Evolutionary conservation across 64 coral and sea anemone genomes (phyloP).

Genomic region (Montipora capricornis): DNA sequence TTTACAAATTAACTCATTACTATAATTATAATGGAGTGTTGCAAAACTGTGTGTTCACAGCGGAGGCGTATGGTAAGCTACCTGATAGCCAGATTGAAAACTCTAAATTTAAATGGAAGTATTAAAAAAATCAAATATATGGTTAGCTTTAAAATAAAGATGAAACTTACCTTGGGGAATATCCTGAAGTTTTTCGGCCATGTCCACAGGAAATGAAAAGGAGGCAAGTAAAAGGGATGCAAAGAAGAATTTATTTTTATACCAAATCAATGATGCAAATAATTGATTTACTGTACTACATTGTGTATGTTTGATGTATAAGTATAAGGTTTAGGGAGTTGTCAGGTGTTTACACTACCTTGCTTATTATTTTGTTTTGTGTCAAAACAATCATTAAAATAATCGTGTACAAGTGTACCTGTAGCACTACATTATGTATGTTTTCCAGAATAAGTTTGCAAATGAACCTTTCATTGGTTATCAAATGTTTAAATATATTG

Average conservation of each 20-base stretch:
- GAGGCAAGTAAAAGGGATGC: neutral
- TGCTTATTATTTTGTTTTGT: slow-evolving; percentile 2
- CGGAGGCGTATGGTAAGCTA: neutral
- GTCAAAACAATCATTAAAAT: neutral
- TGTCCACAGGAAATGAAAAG: neutral
- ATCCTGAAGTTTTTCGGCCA: neutral
- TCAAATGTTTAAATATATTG: neutral
- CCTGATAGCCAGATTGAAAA: neutral
- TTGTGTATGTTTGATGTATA: neutral
- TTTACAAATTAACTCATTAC: neutral
- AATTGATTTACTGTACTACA: neutral
- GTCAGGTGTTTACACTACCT: slow-evolving; percentile 1
- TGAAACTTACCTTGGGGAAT: slow-evolving; percentile 1
- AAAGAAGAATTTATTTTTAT: slow-evolving; percentile 3
- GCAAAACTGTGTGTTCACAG: neutral
- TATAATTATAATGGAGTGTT: neutral
- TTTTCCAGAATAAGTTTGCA: neutral
- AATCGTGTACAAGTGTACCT: neutral
- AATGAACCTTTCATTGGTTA: neutral
- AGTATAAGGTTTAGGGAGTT: neutral
- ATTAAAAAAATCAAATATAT: neutral
- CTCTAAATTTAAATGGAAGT: neutral
- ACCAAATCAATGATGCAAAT: neutral
- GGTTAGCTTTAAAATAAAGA: neutral
- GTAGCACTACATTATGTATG: neutral